Conservation (phyloP, 2,797 vertebrate genomes). For the Taenioides sp. region DNA sequence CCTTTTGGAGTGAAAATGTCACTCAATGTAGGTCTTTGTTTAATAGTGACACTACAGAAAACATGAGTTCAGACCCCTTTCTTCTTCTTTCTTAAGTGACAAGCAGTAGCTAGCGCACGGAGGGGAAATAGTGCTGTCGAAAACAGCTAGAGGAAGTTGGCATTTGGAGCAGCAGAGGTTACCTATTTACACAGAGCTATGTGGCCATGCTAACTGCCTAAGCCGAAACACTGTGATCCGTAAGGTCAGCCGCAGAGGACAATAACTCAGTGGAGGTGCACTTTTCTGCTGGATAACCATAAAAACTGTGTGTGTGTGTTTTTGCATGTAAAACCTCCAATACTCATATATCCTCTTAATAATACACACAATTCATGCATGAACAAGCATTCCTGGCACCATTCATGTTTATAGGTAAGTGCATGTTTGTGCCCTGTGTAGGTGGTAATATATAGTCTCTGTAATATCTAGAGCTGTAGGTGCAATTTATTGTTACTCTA, state of each 20-base stretch:
- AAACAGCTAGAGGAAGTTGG: constrained; percentile 61
- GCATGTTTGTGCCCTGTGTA: constrained; percentile 31
- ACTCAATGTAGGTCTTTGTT: constrained; percentile 13
- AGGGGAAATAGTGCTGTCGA: constrained; percentile 42
- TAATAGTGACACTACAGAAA: constrained; percentile 5
- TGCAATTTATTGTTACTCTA: background rate
- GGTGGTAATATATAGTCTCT: constrained; percentile 18
- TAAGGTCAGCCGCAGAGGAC: constrained; percentile 59
- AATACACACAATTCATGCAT: constrained; percentile 29
- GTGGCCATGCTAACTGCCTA: constrained; percentile 57
- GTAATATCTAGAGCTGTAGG: background rate
- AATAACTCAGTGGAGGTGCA: constrained; percentile 54
- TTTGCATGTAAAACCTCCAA: constrained; percentile 19
- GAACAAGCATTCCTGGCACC: constrained; percentile 14
- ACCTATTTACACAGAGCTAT: constrained; percentile 61
- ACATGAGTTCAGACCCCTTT: constrained; percentile 29
- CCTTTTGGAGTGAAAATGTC: constrained; percentile 8
- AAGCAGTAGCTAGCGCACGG: constrained; percentile 43
- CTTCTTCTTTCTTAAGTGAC: constrained; percentile 54
- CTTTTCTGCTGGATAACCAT: constrained; percentile 55
- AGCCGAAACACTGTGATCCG: constrained; percentile 48
- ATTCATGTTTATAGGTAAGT: constrained; percentile 17
- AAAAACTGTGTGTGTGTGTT: constrained; percentile 38
- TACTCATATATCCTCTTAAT: constrained; percentile 15
- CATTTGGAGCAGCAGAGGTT: constrained; percentile 66